A percentile compares a stretch with the other conserved stretches of the same genome.
phyloP scores from a whole-genome alignment of 2,888 invertebrate genomes.

The Gibbula magus region DNA sequence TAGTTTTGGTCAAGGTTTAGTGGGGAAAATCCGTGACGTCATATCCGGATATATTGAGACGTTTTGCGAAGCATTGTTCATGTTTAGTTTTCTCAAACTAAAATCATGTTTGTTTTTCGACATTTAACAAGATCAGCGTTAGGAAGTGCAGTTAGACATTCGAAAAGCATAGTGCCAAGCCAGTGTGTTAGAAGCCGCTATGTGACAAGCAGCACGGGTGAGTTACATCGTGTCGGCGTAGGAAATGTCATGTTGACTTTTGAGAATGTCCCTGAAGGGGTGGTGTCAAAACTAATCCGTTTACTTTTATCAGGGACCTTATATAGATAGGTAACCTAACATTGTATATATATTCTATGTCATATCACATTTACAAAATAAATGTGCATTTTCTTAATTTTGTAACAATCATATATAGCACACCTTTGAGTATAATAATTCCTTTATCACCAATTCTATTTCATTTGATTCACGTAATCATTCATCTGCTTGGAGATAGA shows the following conservation, averaged over 20 bases:
- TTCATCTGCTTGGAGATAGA: no score
- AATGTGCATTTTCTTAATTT: no score
- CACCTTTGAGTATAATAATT: no score
- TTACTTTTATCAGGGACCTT: no score
- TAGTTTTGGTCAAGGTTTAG: background rate
- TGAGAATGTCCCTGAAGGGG: conserved; percentile 34
- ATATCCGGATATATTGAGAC: background rate
- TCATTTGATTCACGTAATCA: no score
- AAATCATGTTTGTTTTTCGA: background rate
- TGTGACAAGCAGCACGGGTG: background rate
- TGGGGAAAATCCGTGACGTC: conserved; percentile 34
- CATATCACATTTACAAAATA: no score
- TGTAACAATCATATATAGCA: no score
- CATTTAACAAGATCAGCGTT: background rate
- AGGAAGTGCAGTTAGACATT: background rate
- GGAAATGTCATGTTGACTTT: conserved; percentile 35
- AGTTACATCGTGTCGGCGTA: background rate
- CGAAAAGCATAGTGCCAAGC: background rate
- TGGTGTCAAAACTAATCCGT: background rate
- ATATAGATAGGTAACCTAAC: no score
- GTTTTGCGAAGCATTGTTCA: background rate
- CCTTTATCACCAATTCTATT: no score
- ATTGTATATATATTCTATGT: no score
- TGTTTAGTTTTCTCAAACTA: background rate
- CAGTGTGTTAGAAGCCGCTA: background rate